Percentiles rank a stretch among this genome's conserved stretches.
These are phyloP conservation scores for Oreocharis arfaki DNA, from an alignment of 2,113 vertebrate genomes.

Conservation along the genomic window DNA sequence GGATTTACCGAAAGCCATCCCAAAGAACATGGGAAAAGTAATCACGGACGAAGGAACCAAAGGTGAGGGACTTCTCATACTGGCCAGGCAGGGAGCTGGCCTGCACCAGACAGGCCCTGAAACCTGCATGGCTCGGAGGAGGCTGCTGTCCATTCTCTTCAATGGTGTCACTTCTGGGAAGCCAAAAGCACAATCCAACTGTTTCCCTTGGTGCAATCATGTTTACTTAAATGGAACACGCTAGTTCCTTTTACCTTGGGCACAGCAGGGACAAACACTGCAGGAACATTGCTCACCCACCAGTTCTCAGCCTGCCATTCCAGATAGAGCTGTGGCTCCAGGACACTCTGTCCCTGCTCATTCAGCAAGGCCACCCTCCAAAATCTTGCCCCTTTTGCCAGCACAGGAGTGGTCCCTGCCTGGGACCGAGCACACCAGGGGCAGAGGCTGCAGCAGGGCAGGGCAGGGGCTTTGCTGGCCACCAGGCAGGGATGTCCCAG, in stretches of 20 bases:
- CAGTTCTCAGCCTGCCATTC: neutral
- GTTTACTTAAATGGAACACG: neutral
- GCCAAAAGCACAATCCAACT: neutral
- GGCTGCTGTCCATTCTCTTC: neutral
- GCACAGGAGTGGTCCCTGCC: neutral
- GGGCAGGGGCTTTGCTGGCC: neutral
- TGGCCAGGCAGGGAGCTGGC: neutral
- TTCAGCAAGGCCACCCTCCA: neutral
- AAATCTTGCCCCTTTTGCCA: neutral
- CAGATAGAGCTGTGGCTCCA: neutral
- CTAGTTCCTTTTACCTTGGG: neutral
- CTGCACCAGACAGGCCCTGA: rapidly evolving
- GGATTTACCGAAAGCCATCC: neutral
- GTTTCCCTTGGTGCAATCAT: neutral
- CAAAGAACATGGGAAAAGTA: neutral
- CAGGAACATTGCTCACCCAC: neutral
- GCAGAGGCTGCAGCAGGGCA: neutral
- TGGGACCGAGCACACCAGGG: rapidly evolving
- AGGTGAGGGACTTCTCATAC: rapidly evolving
- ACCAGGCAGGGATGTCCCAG: neutral
- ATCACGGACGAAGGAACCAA: neutral
- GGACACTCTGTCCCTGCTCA: neutral
- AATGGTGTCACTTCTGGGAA: neutral
- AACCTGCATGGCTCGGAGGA: rapidly evolving
- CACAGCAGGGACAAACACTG: neutral